Percentiles rank a stretch among this genome's conserved stretches.
Evolutionary conservation across 2,797 vertebrate genomes (phyloP).

Genomic region (Numenius phaeopus): DNA sequence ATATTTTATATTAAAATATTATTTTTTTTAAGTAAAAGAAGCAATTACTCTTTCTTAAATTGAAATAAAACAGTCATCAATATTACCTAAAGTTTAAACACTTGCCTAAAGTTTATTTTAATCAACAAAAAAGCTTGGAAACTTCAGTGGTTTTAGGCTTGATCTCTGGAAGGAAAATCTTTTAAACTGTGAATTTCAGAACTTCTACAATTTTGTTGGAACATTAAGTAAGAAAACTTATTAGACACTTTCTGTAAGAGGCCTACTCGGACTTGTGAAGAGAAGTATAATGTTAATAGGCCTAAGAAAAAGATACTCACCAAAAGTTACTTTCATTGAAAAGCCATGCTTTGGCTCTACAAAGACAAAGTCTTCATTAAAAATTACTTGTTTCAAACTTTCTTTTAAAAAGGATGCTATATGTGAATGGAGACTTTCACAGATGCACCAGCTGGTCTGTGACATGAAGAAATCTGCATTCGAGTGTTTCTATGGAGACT

Average conservation of each 20-base stretch:
- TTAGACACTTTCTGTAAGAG: neutral
- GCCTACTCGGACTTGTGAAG: neutral
- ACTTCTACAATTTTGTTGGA: neutral
- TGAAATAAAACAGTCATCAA: neutral
- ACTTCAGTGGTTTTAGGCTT: neutral
- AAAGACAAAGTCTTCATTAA: neutral
- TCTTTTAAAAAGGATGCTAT: neutral
- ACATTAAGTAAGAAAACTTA: neutral
- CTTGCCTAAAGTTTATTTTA: neutral
- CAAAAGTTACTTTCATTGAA: neutral
- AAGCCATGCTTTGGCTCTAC: neutral
- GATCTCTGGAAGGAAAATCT: neutral
- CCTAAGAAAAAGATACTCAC: neutral
- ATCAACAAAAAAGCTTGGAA: neutral
- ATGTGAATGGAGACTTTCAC: neutral
- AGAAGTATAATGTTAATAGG: neutral
- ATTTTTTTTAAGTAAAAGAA: neutral
- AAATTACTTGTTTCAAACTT: neutral
- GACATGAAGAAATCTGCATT: neutral
- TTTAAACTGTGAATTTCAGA: neutral
- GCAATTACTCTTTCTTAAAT: neutral
- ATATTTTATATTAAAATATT: neutral
- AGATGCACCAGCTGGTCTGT: neutral
- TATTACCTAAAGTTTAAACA: neutral
- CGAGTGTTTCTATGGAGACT: neutral